Percentiles rank a stretch among this genome's conserved stretches.
phyloP scores from a whole-genome alignment of 1,140 invertebrate genomes.

The Whitmania pigra region DNA sequence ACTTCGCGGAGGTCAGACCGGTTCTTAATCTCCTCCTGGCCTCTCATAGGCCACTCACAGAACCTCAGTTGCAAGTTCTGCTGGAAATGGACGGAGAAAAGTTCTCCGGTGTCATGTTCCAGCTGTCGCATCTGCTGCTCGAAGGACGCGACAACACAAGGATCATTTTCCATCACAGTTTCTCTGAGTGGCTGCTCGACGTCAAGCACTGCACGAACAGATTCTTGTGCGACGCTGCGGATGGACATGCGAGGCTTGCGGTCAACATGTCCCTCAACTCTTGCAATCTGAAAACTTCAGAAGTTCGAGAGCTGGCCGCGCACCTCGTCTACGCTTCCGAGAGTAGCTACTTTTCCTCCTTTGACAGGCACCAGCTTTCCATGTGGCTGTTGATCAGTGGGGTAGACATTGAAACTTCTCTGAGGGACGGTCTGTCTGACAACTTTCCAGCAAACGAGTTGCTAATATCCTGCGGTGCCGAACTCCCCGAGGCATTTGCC shows the following conservation, averaged over 20 bases:
- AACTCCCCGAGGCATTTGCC: background rate
- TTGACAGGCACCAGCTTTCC: conserved; percentile 43
- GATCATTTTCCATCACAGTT: conserved; percentile 67
- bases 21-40: conserved; percentile 75
- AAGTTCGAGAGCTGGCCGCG: conserved; percentile 48
- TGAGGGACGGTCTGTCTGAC: conserved; percentile 33
- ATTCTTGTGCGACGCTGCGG: conserved; percentile 70
- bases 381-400: conserved; percentile 38
- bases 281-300: conserved; percentile 43
- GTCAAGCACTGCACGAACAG: conserved; percentile 92
- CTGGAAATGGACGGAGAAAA: conserved; percentile 70
- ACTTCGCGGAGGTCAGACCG: conserved; percentile 59
- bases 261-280: conserved; percentile 62
- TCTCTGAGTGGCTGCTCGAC: conserved; percentile 83
- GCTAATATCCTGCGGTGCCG: background rate
- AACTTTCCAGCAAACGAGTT: conserved; percentile 24
- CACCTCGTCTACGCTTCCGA: conserved; percentile 42
- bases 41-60: conserved; percentile 66
- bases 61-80: conserved; percentile 62
- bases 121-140: conserved; percentile 56
- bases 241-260: conserved; percentile 76
- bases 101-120: conserved; percentile 64
- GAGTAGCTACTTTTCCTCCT: conserved; percentile 36
- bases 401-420: conserved; percentile 35
- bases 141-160: conserved; percentile 49